These are phyloP conservation scores for Metacarcinus magister DNA, from an alignment of 2,888 invertebrate species.

Conservation along the genomic window DNA sequence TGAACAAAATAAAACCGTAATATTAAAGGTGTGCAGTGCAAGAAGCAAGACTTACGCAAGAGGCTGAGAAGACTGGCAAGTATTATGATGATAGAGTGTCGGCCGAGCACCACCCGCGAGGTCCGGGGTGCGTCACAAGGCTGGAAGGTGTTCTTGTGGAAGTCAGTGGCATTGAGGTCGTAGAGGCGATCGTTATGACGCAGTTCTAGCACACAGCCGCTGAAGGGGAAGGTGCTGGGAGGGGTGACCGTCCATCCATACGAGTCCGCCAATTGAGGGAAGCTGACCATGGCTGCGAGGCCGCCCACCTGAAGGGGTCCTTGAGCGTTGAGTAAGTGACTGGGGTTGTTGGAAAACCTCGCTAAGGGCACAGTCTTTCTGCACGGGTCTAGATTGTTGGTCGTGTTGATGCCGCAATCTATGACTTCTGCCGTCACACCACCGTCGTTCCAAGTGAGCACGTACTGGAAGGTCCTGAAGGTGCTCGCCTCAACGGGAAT, in stretches of 20 bases:
- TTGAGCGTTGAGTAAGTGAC: conserved; percentile 76
- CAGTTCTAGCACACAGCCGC: conserved; percentile 77
- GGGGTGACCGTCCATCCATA: conserved; percentile 78
- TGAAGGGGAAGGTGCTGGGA: conserved; percentile 66
- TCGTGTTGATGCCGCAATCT: conserved; percentile 76
- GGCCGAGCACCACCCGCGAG: conserved; percentile 73
- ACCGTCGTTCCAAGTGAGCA: conserved; percentile 72
- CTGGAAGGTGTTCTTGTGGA: conserved; percentile 61
- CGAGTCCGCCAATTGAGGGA: conserved; percentile 66
- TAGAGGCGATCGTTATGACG: conserved; percentile 78
- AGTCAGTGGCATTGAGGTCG: conserved; percentile 81
- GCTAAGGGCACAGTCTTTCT: conserved; percentile 65
- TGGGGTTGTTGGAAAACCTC: conserved; percentile 58
- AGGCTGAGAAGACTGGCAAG: conserved; percentile 79
- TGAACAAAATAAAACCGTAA: background rate
- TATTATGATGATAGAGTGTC: conserved; percentile 80
- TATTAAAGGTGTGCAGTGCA: background rate
- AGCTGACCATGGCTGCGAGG: conserved; percentile 67
- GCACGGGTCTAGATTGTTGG: conserved; percentile 68
- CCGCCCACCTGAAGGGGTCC: conserved; percentile 81
- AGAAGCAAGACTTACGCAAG: conserved; percentile 74
- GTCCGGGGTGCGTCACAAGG: conserved; percentile 76
- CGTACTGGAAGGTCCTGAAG: conserved; percentile 62
- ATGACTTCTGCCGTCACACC: conserved; percentile 66
- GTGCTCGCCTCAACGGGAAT: conserved; percentile 67